phyloP scores from a whole-genome alignment of 1,140 invertebrate species.

The Drosophila yakuba region DNA sequence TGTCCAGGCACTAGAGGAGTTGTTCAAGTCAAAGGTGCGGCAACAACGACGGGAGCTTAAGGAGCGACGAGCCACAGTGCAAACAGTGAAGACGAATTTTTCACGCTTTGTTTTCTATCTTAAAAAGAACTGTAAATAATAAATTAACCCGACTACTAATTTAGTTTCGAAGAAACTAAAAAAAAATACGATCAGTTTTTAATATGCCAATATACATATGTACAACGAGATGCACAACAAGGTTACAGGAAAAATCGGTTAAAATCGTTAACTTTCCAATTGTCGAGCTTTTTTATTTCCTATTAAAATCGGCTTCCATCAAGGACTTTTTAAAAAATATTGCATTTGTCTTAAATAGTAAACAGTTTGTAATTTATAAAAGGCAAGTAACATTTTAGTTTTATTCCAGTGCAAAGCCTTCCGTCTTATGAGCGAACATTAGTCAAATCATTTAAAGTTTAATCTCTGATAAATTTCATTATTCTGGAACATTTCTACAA shows the following conservation, averaged over 20 bases:
- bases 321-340: too few relatives aligned
- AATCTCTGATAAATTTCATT: neutral
- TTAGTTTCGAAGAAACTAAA: neutral
- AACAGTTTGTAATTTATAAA: too few relatives aligned
- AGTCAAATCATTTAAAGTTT: neutral
- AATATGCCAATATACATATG: neutral
- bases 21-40: constrained; percentile 88
- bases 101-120: constrained; percentile 90
- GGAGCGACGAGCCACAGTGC: constrained; percentile 88
- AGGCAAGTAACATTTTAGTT: too few relatives aligned
- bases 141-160: constrained; percentile 9
- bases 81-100: constrained; percentile 89
- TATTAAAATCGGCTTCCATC: too few relatives aligned
- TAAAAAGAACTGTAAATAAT: constrained; percentile 61
- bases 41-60: constrained; percentile 88
- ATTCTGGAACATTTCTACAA: constrained; percentile 23
- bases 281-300: too few relatives aligned
- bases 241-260: too few relatives aligned
- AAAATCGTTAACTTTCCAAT: too few relatives aligned
- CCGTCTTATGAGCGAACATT: neutral
- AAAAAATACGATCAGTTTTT: neutral
- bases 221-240: too few relatives aligned
- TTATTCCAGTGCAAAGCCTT: too few relatives aligned
- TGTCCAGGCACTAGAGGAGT: constrained; percentile 86
- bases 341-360: too few relatives aligned